Evolutionary conservation across 2,888 invertebrate genomes (phyloP).

Genomic region (Eristalis tenax): DNA sequence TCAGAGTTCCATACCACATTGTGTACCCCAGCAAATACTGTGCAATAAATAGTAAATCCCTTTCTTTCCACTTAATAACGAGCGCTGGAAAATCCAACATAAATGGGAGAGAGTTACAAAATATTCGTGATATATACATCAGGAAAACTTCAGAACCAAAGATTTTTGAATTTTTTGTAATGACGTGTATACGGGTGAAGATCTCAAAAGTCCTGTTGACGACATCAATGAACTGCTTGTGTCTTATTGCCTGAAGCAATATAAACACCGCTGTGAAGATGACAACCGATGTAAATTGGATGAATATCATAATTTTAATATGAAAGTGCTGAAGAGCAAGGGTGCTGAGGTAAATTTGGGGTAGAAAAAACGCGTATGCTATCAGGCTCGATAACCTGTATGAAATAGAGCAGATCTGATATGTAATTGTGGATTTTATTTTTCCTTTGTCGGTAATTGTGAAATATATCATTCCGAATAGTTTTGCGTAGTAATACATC

Average conservation of each 20-base stretch:
- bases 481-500: slow-evolving; percentile 47
- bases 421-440: neutral
- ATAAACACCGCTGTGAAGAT: neutral
- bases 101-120: neutral
- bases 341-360: neutral
- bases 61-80: neutral
- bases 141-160: neutral
- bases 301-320: neutral
- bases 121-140: neutral
- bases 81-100: neutral
- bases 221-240: slow-evolving; percentile 1
- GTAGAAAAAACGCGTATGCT: neutral
- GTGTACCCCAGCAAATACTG: neutral
- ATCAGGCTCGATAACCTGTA: slow-evolving; percentile 10
- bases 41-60: neutral
- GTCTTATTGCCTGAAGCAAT: neutral
- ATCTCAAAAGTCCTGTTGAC: slow-evolving; percentile 10
- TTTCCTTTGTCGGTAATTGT: neutral
- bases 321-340: neutral
- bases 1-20: neutral
- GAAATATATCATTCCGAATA: slow-evolving; percentile 50
- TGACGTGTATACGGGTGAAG: slow-evolving; percentile 4
- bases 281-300: slow-evolving; percentile 1
- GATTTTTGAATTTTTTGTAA: neutral
- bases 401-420: slow-evolving; percentile 10